Evolutionary conservation across 2,888 invertebrate species (phyloP), one percentile per base, ranked within the genome.

Genomic region (Epinotia bilunana): DNA sequence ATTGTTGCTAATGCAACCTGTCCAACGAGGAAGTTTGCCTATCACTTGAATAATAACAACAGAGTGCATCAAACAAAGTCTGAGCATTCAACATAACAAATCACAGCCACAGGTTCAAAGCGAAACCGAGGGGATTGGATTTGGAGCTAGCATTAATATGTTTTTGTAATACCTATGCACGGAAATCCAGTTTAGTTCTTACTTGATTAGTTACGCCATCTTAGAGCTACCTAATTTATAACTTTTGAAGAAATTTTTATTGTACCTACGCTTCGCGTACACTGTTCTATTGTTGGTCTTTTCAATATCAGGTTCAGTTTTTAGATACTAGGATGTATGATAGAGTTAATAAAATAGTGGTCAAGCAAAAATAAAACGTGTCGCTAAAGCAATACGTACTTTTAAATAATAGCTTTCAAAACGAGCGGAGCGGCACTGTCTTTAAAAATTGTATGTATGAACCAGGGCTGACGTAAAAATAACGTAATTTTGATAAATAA

Each of bases 1-100:
- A 83, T 87, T 87, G 87, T 83, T 84, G 84, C 85, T 89, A 87
- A 89, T 88, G 88, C 86, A 86, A 84, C 81, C 81, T 84, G 84
- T 83, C 78, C 78, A 78, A 74, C 78, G 72, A 65, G 70, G 80
- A 80, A 81, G 82, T 77, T 78, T 79, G 61, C 57, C 72, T 72
- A 75, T 75, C 75, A 75, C 20, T 65, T 70, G 65, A 71, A 75
- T 67, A 74, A 74, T 71, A 75, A 75, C 71, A 70, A 70, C 63
- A 23, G 46, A 43, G 64, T 13, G 53, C 62, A 72, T 61, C 62
- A 7, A 75, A 61, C 71, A 72, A 72, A 67, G 60, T 46, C 75
- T 13, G 33, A 2, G 20, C 53, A 61, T 65, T 60, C 53, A 74
- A 70, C 61, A 28, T 61, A 74, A 71, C 55, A 67, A 71, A 55